These are phyloP conservation scores for Ephestia elutella DNA, from an alignment of 1,140 invertebrate species.

Conservation along the genomic window DNA sequence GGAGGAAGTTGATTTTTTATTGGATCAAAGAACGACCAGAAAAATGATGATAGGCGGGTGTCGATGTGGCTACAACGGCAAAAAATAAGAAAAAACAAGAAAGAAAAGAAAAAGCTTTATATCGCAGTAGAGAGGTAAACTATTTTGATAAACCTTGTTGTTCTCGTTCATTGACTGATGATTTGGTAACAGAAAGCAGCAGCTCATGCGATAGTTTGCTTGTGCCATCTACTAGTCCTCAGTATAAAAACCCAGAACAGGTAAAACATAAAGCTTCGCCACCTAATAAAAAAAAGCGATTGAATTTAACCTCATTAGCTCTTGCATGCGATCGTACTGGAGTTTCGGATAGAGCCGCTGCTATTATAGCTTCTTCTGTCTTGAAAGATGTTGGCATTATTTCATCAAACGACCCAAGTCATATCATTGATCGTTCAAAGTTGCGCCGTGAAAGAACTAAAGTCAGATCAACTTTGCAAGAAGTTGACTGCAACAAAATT, in stretches of 20 bases:
- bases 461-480: background rate
- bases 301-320: slow-evolving; percentile 18
- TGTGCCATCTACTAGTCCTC: slow-evolving; percentile 15
- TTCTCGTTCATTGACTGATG: slow-evolving; percentile 17
- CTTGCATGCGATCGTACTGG: slow-evolving; percentile 14
- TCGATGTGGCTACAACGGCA: slow-evolving; percentile 3
- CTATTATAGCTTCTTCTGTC: slow-evolving; percentile 12
- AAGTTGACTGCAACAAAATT: background rate
- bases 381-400: slow-evolving; percentile 12
- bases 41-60: slow-evolving; percentile 12
- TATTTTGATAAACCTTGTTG: slow-evolving; percentile 11
- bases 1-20: slow-evolving; percentile 7
- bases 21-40: slow-evolving; percentile 9
- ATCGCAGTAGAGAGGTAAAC: background rate
- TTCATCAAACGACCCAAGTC: slow-evolving; percentile 5
- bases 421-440: slow-evolving; percentile 11
- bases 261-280: slow-evolving; percentile 8
- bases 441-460: slow-evolving; percentile 6
- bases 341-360: slow-evolving; percentile 14
- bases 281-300: slow-evolving; percentile 15
- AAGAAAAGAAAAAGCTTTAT: slow-evolving; percentile 6
- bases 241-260: too few relatives aligned
- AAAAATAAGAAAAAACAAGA: slow-evolving; percentile 9
- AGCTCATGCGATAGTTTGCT: slow-evolving; percentile 9
- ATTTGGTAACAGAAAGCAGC: slow-evolving; percentile 9